A percentile compares a stretch with the other conserved stretches of the same genome.
Evolutionary conservation across 2,797 vertebrate species (phyloP).

Genomic region (Decapterus maruadsi): DNA sequence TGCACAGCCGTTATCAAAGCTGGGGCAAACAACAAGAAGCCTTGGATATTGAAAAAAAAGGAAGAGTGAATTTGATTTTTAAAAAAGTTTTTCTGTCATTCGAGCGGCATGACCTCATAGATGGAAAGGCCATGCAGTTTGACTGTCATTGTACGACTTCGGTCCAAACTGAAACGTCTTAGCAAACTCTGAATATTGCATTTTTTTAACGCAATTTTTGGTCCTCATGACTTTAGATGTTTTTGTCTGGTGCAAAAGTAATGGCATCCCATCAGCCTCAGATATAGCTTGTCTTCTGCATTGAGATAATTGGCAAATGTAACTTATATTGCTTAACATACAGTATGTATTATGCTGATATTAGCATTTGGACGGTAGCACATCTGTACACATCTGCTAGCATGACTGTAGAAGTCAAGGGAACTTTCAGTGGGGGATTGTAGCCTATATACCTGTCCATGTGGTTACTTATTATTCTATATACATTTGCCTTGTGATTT

Average conservation of each 20-base stretch:
- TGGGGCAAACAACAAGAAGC: neutral
- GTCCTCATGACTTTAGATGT: neutral
- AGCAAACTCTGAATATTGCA: neutral
- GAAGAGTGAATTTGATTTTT: neutral
- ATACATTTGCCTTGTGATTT: neutral
- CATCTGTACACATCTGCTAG: neutral
- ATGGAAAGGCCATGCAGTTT: neutral
- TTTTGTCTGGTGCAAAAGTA: neutral
- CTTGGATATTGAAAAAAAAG: neutral
- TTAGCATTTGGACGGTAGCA: neutral
- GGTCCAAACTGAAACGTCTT: neutral
- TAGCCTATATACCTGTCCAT: neutral
- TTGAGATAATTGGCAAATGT: neutral
- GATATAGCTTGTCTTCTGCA: neutral
- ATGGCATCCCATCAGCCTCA: neutral
- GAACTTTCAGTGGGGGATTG: neutral
- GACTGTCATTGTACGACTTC: neutral
- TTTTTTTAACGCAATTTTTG: no score
- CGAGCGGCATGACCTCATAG: neutral
- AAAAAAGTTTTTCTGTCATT: neutral
- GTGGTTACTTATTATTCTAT: no score
- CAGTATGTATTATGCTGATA: no score
- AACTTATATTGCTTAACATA: neutral
- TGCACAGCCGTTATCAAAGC: neutral
- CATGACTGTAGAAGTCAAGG: neutral